Percentiles rank a stretch among this genome's conserved stretches.
phyloP scores from a whole-genome alignment of 2,888 invertebrate genomes.

The Cheiracanthium punctorium region DNA sequence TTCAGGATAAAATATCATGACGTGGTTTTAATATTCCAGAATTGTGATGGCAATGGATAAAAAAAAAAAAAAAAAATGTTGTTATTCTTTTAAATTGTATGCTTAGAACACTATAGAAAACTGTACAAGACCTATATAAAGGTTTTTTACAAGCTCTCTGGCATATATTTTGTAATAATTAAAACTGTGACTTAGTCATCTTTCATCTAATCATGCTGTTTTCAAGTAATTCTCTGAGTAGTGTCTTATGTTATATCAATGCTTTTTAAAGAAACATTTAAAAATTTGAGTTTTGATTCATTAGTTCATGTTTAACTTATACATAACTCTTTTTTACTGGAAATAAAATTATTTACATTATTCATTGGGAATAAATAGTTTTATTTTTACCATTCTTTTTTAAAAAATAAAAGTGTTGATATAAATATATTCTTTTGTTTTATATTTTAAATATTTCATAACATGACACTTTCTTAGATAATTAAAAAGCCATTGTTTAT shows the following conservation, averaged over 20 bases:
- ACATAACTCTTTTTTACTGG: constrained; percentile 8
- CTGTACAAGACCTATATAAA: constrained; percentile 24
- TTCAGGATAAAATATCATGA: constrained; percentile 45
- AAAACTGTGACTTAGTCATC: constrained; percentile 46
- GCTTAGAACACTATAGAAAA: constrained; percentile 30
- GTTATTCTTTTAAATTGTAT: constrained; percentile 52
- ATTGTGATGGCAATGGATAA: constrained; percentile 52
- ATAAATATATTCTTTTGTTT: no score
- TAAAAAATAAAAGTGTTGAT: not conserved
- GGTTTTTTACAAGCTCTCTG: constrained; percentile 41
- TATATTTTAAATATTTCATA: no score
- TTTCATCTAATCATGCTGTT: constrained; percentile 44
- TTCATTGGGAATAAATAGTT: not conserved
- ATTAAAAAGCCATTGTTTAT: no score
- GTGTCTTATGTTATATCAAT: constrained; percentile 55
- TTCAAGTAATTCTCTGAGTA: constrained; percentile 29
- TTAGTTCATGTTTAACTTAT: constrained; percentile 14
- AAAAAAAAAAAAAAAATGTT: no score
- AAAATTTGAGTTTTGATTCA: constrained; percentile 33
- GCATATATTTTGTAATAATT: constrained; percentile 62
- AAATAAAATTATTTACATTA: not conserved
- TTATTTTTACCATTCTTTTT: not conserved
- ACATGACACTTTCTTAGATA: no score
- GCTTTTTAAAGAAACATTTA: constrained; percentile 46
- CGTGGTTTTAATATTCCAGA: constrained; percentile 67